A percentile compares a stretch with the other conserved stretches of the same genome.
Evolutionary conservation across 2,888 invertebrate genomes (phyloP).

Genomic region (Troilus luridus): DNA sequence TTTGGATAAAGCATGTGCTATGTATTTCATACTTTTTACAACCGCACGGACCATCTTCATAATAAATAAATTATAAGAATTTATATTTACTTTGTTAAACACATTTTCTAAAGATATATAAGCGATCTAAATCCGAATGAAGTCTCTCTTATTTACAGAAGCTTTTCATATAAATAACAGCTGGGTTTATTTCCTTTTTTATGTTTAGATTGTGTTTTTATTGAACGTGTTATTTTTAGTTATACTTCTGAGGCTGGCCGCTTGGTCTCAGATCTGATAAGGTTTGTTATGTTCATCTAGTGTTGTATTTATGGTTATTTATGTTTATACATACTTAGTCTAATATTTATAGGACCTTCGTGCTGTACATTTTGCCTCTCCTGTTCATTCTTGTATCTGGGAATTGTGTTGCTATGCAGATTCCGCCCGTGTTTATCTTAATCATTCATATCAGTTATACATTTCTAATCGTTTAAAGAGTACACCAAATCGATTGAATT

Average conservation of each 20-base stretch:
- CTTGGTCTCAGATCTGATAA: neutral
- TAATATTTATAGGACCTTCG: neutral
- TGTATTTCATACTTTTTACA: no score
- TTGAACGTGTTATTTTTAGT: constrained; percentile 31
- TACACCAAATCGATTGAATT: no score
- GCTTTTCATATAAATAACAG: neutral
- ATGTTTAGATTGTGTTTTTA: constrained; percentile 5
- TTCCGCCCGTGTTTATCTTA: neutral
- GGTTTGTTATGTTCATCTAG: neutral
- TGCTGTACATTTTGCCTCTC: neutral
- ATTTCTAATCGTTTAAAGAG: neutral
- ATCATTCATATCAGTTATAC: neutral
- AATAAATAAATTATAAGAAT: no score
- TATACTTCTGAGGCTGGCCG: neutral
- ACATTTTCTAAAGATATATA: neutral
- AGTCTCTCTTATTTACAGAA: neutral
- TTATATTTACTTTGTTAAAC: no score
- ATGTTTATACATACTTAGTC: neutral
- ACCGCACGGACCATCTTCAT: no score
- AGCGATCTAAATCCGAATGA: neutral
- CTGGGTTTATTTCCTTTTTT: neutral
- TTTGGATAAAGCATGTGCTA: no score
- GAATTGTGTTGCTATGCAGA: neutral
- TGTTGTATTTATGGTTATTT: neutral
- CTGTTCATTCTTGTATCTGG: neutral